Evolutionary conservation across 1,140 invertebrate species (phyloP).

Genomic region (Eurytemora carolleeae): DNA sequence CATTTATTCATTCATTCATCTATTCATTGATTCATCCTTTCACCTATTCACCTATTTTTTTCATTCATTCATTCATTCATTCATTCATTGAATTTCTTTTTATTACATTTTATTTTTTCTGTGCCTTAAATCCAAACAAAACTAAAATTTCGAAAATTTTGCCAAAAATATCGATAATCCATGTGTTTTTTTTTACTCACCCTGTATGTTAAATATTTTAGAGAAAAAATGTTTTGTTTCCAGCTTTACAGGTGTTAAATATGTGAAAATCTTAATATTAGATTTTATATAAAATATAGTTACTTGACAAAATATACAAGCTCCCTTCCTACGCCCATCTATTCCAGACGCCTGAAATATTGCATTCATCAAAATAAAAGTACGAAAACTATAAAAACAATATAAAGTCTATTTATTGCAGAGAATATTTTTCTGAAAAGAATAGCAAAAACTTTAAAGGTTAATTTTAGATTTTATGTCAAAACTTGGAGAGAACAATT

Average conservation of each 20-base stretch:
- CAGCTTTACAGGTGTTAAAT: background rate
- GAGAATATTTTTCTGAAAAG: no score
- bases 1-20: background rate
- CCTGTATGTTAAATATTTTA: background rate
- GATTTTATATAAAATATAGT: background rate
- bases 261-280: background rate
- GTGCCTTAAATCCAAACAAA: background rate
- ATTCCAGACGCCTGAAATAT: conserved; percentile 60
- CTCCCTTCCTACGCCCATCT: conserved; percentile 82
- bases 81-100: background rate
- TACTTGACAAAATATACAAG: conserved; percentile 89
- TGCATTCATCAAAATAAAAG: background rate
- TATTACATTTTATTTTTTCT: background rate
- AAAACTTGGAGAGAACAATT: no score
- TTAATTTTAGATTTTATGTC: background rate
- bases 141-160: background rate
- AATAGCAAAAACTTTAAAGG: no score
- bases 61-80: background rate
- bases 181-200: background rate
- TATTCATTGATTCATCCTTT: background rate
- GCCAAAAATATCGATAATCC: background rate
- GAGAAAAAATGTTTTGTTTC: no score
- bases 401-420: background rate
- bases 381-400: background rate
- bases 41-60: background rate